Evolutionary conservation across 2,888 invertebrate genomes (phyloP), one percentile per base, ranked within the genome.

Genomic region (Merodon equestris): DNA sequence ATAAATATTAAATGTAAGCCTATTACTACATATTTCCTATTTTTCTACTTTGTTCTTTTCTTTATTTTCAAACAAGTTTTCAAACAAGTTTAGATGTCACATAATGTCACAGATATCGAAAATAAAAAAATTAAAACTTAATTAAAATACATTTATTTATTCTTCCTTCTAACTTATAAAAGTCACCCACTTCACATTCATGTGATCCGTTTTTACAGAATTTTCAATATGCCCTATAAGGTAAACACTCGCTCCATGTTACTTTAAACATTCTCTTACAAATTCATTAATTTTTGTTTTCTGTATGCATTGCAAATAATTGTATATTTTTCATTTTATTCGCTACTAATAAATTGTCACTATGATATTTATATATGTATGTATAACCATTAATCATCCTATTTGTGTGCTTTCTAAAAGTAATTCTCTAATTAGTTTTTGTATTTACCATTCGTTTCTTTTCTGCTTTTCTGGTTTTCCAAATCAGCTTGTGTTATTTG

Each of bases 321-420:
- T 60, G 48, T 15, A 18, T 42, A 18, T 53, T 53, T 44, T 15
- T 42, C 48, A 42, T 44, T 15, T 74, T 68, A 63, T 74, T 57
- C 60, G 44, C 56, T 77, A 77, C 60, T 77, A 77, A n/a, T n/a
- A n/a, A n/a, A 77, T 77, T 77, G 66, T 72, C 40, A 17, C 50
- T 77, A 72, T 77, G 77, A 77, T 73, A 67, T 77, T 72, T 71
- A 64, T 36, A 50, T 53, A 27, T 27, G 44, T 60, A 40, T 70
- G 58, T 48, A 48, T 60, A 19, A 53, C 36, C 54, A 48, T 58
- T 64, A n/a, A 17, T 18, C 9, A 19, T 40, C n/a, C n/a, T 50
- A n/a, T 51, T 38, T 40, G 50, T 67, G 72, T 72, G 61, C 56
- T 53, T 58, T 56, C 61, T 63, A 48, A 27, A 61, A 73, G 67